A percentile compares a stretch with the other conserved stretches of the same genome.
Evolutionary conservation across 1,140 invertebrate genomes (phyloP).

Genomic region (Cydia fagiglandana): DNA sequence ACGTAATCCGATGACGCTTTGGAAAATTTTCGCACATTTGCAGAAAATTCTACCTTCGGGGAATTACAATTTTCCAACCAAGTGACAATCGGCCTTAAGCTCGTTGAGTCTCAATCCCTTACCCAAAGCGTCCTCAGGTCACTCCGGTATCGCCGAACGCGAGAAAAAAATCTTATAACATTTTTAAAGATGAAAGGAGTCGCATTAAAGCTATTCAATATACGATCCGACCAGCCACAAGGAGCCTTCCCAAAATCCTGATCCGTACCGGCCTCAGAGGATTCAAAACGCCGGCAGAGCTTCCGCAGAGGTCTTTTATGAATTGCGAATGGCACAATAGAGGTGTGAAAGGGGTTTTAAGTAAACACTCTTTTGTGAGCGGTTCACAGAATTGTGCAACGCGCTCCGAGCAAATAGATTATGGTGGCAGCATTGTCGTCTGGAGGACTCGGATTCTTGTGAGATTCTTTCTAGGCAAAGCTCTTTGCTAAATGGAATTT

Average conservation of each 20-base stretch:
- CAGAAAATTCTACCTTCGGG: slow-evolving; percentile 1
- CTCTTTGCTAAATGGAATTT: slow-evolving; percentile 30
- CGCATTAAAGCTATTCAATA: slow-evolving; percentile 10
- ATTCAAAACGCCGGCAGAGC: neutral
- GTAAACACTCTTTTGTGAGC: slow-evolving; percentile 69
- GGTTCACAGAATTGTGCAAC: slow-evolving; percentile 51
- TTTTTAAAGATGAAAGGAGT: slow-evolving; percentile 28
- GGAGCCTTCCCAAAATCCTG: neutral
- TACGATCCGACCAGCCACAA: neutral
- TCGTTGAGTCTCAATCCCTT: slow-evolving; percentile 6
- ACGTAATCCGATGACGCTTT: neutral
- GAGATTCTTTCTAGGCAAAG: slow-evolving; percentile 29
- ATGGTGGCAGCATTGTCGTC: slow-evolving; percentile 54
- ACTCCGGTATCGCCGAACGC: neutral
- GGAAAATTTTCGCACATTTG: neutral
- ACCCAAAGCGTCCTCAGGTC: slow-evolving; percentile 10
- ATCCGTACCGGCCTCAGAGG: neutral
- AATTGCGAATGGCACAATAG: slow-evolving; percentile 55
- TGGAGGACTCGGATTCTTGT: slow-evolving; percentile 18
- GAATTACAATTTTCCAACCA: slow-evolving; percentile 18
- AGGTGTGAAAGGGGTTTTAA: slow-evolving; percentile 70
- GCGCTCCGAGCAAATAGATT: slow-evolving; percentile 67
- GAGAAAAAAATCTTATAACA: slow-evolving; percentile 23
- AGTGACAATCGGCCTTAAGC: slow-evolving; percentile 24
- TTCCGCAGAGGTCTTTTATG: slow-evolving; percentile 17